Evolutionary conservation across 1,140 invertebrate species (phyloP).

Genomic region (Popillia japonica): DNA sequence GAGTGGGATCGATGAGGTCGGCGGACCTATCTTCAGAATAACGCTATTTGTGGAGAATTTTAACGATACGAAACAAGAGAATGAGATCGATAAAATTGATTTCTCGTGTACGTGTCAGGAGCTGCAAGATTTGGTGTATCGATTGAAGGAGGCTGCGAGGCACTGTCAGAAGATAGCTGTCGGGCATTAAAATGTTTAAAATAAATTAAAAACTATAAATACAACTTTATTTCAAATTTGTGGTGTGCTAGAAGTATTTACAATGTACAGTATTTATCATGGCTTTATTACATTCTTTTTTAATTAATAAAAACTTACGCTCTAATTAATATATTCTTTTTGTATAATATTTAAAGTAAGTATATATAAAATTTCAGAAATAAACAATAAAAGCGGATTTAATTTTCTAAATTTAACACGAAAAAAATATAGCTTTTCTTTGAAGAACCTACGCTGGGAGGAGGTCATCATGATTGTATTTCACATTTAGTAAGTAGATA

Average conservation of each 20-base stretch:
- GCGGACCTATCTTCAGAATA: constrained; percentile 61
- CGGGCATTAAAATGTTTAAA: not conserved
- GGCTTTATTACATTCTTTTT: constrained; percentile 44
- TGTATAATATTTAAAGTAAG: constrained; percentile 39
- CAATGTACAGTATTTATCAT: constrained; percentile 52
- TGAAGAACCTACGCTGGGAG: too few relatives aligned
- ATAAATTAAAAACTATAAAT: too few relatives aligned
- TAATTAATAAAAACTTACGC: constrained; percentile 45
- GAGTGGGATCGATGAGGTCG: constrained; percentile 57
- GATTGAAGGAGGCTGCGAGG: constrained; percentile 70
- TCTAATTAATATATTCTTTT: not conserved
- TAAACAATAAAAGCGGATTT: too few relatives aligned
- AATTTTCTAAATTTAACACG: too few relatives aligned
- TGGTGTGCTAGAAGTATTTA: constrained; percentile 51
- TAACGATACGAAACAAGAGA: constrained; percentile 60
- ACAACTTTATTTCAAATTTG: constrained; percentile 51
- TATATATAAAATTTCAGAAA: too few relatives aligned
- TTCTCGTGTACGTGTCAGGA: constrained; percentile 71
- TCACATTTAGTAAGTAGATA: too few relatives aligned
- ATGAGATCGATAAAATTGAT: constrained; percentile 61
- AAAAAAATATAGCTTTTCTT: too few relatives aligned
- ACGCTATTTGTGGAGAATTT: constrained; percentile 57
- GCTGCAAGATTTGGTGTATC: constrained; percentile 72
- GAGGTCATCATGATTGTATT: too few relatives aligned
- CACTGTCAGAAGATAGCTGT: constrained; percentile 67